Conservation (phyloP, 2,888 invertebrate species). For the Patella depressa region DNA sequence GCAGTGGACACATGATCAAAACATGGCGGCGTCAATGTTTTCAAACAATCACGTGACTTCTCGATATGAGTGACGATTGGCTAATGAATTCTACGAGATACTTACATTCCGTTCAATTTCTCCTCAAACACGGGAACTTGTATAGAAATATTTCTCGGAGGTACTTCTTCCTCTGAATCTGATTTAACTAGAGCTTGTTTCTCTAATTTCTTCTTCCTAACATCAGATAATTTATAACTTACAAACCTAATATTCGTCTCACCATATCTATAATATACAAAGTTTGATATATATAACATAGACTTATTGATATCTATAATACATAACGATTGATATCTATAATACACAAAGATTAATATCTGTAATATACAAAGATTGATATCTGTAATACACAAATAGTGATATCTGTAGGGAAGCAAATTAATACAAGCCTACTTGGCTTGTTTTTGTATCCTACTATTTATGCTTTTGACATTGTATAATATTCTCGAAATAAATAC, state of each 20-base stretch:
- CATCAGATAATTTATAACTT: conserved; percentile 47
- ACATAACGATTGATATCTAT: not conserved
- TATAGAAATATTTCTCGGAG: conserved; percentile 32
- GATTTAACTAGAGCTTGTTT: conserved; percentile 27
- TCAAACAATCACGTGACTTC: too few species aligned
- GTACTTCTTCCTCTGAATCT: conserved; percentile 25
- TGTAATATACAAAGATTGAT: too few species aligned
- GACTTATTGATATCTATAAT: not conserved
- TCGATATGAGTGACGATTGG: too few species aligned
- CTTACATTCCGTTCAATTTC: conserved; percentile 34
- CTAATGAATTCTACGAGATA: too few species aligned
- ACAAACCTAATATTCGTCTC: conserved; percentile 50
- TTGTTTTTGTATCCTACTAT: too few species aligned
- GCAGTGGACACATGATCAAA: too few species aligned
- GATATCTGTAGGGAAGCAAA: too few species aligned
- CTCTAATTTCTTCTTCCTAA: conserved; percentile 20
- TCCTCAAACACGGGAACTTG: conserved; percentile 38
- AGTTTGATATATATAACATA: not conserved
- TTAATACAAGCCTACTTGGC: too few species aligned
- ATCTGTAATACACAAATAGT: too few species aligned
- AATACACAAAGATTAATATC: not conserved
- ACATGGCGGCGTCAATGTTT: too few species aligned
- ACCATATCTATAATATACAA: conserved; percentile 44
- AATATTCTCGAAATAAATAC: too few species aligned
- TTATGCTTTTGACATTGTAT: too few species aligned